Evolutionary conservation across 1,140 invertebrate species (phyloP), one percentile per base, ranked within the genome.

Genomic region (Drosophila pectinifera): DNA sequence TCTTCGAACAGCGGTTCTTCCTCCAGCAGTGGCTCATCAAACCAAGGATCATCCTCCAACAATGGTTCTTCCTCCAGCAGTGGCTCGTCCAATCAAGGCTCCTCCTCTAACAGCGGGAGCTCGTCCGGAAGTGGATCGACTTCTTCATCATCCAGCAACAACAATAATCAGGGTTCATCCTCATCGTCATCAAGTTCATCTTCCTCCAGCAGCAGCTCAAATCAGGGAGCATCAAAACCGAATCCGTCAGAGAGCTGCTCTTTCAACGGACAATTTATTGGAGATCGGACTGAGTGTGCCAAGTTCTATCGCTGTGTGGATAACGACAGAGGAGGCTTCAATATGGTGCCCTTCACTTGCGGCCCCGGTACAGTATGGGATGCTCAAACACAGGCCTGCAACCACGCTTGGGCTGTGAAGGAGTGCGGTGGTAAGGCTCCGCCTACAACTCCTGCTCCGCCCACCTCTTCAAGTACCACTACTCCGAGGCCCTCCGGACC

Each of bases 271-370:
- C 80, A 91, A 61, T 96, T 95, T 81, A 92, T 94, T 67, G 93
- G 93, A 7, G 93, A 95, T 78, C 80, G 92, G 36, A 92, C 93
- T 18, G 93, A 96, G 73, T 96, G 95, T 74, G 93, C 93, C 53
- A 95, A 94, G 79, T 96, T 96, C 80, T 95, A 95, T 80, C 93
- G 95, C 55, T 96, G 95, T 83, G 94, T 95, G 3, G 93, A 94
- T 73, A 93, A 94, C 74, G 94, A 94, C 24, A 91, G 93, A 58
- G 94, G 93, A 6, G 93, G 93, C 41, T 95, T 93, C 75, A 93
- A 78, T 28, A 93, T 93, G 79, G 95, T 95, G 84, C 93, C 95
- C 51, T 96, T 95, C 91, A 91, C 91, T 22, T 96, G 95, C 90
- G 94, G 94, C 2, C 93, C 94, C 58, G 94, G 94, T 31, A 96